Base-by-base conservation (phyloP, 2,113 vertebrate species). In the Damaliscus lunatus region DNA sequence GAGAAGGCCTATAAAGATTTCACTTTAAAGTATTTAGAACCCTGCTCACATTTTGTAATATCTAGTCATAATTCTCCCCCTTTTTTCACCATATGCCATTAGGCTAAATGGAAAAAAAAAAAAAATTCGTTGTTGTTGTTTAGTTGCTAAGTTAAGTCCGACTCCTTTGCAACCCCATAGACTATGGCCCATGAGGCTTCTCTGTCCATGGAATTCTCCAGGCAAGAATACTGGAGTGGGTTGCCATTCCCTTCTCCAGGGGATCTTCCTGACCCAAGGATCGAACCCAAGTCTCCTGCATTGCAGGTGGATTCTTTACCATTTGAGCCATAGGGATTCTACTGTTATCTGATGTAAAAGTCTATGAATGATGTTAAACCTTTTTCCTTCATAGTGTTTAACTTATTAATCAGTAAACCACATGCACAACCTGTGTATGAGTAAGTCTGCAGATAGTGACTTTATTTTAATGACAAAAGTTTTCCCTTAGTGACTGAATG, bases 101-200 rank as follows among this genome's bases (percentile, higher is more conserved):
- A 95, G 21, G 25, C 88, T 90, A 95, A 96, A 60, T 96, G 40
- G n/a, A 90, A 84, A 85, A 48, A 82, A 84, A 85, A 48, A 82
- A 36, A 57, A 50, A 21, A 3, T n/a, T 21, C 36, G 7, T 71
- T 67, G 64, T 36, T 71, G 17, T 71, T 71, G 33, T 36, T 71
- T 71, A 71, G 64, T 71, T 71, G 64, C 17, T 36, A 71, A 71
- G n/a, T 71, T 1, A 1, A 36, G 64, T 71, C 64, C 0, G 9
- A 36, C 64, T 71, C 64, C n/a, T 71, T 36, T 71, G 71, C 36
- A 74, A 43, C 21, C 36, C 71, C 71, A 25, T 43, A 43, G 36
- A 74, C 11, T 25, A 36, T 21, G 19, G n/a, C 36, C 21, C 11
- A 25, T 6, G 3, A 77, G 36, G 36, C 71, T 77, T 12, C 23